Evolutionary conservation across 1,140 invertebrate species (phyloP).

Genomic region (Pantala flavescens): DNA sequence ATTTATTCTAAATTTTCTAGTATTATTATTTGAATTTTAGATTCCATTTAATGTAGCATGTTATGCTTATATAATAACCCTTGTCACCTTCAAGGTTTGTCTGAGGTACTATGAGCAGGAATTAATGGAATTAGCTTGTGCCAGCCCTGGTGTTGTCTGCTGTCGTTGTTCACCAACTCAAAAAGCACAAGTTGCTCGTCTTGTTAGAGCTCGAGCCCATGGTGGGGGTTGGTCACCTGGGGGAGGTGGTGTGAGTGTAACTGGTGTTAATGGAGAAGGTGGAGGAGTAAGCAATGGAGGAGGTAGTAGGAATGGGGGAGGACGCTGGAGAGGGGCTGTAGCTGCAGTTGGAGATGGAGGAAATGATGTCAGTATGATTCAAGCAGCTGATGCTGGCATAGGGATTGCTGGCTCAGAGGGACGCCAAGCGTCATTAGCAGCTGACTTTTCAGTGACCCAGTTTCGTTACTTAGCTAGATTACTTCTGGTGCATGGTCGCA

Average conservation of each 20-base stretch:
- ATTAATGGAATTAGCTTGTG: conserved; percentile 87
- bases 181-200: conserved; percentile 88
- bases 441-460: conserved; percentile 95
- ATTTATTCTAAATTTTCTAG: too few species aligned
- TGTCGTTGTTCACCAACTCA: conserved; percentile 97
- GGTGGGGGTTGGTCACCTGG: conserved; percentile 67
- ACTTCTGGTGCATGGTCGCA: conserved; percentile 87
- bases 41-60: too few species aligned
- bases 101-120: conserved; percentile 90
- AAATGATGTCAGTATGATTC: conserved; percentile 86
- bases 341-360: conserved; percentile 77
- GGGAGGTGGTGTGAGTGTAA: conserved; percentile 77
- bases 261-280: conserved; percentile 88
- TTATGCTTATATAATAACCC: too few species aligned
- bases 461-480: conserved; percentile 80
- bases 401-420: conserved; percentile 93
- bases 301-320: conserved; percentile 84
- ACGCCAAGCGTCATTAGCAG: conserved; percentile 90
- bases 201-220: conserved; percentile 81
- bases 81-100: conserved; percentile 47
- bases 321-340: conserved; percentile 92
- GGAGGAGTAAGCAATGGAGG: conserved; percentile 95
- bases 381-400: conserved; percentile 91
- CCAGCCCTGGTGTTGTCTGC: conserved; percentile 88
- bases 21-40: too few species aligned